Conservation (phyloP, 2,113 vertebrate genomes). For the Platysteira castanea region DNA sequence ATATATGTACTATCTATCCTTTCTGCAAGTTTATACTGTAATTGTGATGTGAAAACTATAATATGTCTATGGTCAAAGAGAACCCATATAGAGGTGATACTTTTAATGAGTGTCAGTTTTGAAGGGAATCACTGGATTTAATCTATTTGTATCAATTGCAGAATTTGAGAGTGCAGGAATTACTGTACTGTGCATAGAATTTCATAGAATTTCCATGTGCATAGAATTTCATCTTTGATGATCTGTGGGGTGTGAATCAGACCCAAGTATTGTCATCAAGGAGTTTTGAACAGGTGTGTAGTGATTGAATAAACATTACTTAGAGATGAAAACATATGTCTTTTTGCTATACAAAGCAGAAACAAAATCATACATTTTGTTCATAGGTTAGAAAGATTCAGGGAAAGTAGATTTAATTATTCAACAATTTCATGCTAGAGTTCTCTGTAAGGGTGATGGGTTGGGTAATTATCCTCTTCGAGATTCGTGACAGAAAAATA, state of each 20-base stretch:
- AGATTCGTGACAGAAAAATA: not conserved
- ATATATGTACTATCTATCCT: not conserved
- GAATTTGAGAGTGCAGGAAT: not conserved
- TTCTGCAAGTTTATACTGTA: not conserved
- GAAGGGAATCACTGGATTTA: not conserved
- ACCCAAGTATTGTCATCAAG: not conserved
- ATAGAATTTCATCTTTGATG: not conserved
- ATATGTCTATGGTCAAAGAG: not conserved
- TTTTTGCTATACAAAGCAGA: not conserved
- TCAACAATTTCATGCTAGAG: not conserved
- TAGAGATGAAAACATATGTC: not conserved
- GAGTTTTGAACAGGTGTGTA: not conserved
- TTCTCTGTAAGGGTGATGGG: not conserved
- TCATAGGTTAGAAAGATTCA: not conserved
- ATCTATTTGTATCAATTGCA: not conserved
- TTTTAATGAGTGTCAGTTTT: not conserved
- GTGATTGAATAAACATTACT: not conserved
- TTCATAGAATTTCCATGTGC: not conserved
- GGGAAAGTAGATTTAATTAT: not conserved
- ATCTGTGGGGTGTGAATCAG: not conserved
- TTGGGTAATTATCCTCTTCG: not conserved
- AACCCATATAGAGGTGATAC: accelerated
- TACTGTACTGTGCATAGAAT: not conserved
- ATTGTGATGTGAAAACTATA: not conserved
- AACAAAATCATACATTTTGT: not conserved